Evolutionary conservation across 2,797 vertebrate genomes (phyloP).

Genomic region (Aulostomus chinensis): DNA sequence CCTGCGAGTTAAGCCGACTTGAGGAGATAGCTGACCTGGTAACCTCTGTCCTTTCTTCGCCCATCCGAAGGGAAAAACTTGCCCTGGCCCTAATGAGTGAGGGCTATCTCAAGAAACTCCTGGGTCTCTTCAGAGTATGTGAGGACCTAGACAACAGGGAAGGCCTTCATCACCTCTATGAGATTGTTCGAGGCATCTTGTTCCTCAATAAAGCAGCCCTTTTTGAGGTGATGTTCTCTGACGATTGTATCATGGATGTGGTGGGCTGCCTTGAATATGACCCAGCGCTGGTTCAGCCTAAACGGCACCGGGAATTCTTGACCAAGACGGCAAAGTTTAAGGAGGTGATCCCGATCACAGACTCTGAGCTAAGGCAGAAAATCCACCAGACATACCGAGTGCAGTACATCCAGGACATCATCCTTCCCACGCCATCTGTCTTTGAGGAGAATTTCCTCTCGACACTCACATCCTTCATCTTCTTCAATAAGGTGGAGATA

Average conservation of each 20-base stretch:
- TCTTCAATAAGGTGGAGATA: slow-evolving; percentile 99
- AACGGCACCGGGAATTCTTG: slow-evolving; percentile 96
- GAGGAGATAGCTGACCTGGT: slow-evolving; percentile 98
- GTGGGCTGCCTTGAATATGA: slow-evolving; percentile 98
- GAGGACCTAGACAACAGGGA: slow-evolving; percentile 96
- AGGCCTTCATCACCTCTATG: slow-evolving; percentile 96
- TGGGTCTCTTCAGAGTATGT: slow-evolving; percentile 95
- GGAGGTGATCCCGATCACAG: slow-evolving; percentile 99
- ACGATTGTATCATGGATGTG: slow-evolving; percentile 99
- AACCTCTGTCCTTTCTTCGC: slow-evolving; percentile 96
- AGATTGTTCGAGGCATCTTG: slow-evolving; percentile 95
- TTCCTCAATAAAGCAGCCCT: slow-evolving; percentile 99
- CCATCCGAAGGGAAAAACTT: slow-evolving; percentile 96
- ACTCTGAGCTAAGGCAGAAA: slow-evolving; percentile 99
- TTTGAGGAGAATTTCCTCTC: slow-evolving; percentile 99
- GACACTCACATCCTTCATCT: slow-evolving; percentile 98
- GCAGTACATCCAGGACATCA: slow-evolving; percentile 99
- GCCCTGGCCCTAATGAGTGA: slow-evolving; percentile 95
- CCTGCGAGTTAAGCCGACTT: slow-evolving; percentile 91
- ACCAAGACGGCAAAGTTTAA: slow-evolving; percentile 99
- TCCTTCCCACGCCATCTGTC: slow-evolving; percentile 96
- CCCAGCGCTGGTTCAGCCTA: slow-evolving; percentile 94
- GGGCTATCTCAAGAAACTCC: slow-evolving; percentile 96
- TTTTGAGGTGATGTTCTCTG: slow-evolving; percentile 99
- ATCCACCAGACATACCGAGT: slow-evolving; percentile 99